phyloP scores from a whole-genome alignment of 2,888 invertebrate genomes.

The Rhyacophila evoluta region DNA sequence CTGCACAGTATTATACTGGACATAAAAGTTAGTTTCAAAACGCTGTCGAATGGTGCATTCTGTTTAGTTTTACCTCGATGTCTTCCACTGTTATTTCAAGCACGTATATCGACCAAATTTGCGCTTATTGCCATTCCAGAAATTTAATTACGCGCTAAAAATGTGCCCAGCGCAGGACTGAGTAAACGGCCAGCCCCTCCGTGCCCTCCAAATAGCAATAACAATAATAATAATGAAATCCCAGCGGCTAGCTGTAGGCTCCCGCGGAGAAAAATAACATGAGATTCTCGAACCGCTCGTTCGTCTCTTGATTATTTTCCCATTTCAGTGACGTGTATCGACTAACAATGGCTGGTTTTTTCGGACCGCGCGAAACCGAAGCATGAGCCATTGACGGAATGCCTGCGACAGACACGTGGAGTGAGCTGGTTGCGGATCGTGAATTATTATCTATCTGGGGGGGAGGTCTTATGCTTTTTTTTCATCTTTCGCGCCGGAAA shows the following conservation, averaged over 20 bases:
- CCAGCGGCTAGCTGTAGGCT: neutral
- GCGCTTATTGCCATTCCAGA: neutral
- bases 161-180: neutral
- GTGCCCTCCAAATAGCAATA: neutral
- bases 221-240: neutral
- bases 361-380: neutral
- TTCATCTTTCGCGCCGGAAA: slow-evolving; percentile 20
- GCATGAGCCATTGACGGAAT: slow-evolving; percentile 37
- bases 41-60: too few species aligned
- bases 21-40: too few species aligned
- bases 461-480: neutral
- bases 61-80: neutral
- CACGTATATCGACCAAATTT: neutral
- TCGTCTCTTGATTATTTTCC: slow-evolving; percentile 39
- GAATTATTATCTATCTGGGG: neutral
- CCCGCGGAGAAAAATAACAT: neutral
- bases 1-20: too few species aligned
- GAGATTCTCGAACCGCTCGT: neutral
- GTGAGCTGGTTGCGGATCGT: neutral
- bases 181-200: neutral
- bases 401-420: slow-evolving; percentile 15
- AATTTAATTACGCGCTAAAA: slow-evolving; percentile 16
- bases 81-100: neutral
- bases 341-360: slow-evolving; percentile 42
- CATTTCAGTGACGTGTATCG: slow-evolving; percentile 40